phyloP scores from a whole-genome alignment of 2,113 vertebrate genomes.

The Bos indicus region DNA sequence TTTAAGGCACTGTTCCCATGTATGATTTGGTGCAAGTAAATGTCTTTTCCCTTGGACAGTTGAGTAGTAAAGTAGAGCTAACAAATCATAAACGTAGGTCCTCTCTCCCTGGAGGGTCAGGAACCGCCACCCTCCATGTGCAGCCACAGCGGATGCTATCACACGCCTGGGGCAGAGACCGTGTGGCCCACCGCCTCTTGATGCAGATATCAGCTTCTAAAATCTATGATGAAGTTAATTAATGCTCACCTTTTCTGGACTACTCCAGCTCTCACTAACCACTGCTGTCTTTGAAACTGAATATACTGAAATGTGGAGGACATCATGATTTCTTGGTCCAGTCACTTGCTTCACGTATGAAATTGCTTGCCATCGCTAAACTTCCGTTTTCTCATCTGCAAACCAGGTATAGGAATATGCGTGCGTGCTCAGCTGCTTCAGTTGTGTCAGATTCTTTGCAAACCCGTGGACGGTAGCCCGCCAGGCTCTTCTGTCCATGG shows the following conservation, averaged over 20 bases:
- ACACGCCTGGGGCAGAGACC: background rate
- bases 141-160: accelerated
- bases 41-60: slow-evolving; percentile 64
- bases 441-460: too few species aligned
- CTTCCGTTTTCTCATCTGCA: background rate
- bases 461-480: too few species aligned
- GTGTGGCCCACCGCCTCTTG: background rate
- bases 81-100: slow-evolving; percentile 57
- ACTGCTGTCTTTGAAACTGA: background rate
- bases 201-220: background rate
- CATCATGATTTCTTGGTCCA: background rate
- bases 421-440: too few species aligned
- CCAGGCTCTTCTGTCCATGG: too few species aligned
- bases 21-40: slow-evolving; percentile 15
- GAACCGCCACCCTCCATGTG: slow-evolving; percentile 24
- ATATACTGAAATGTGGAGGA: background rate
- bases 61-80: slow-evolving; percentile 53
- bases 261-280: background rate
- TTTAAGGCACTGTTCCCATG: background rate
- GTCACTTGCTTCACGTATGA: background rate
- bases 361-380: background rate
- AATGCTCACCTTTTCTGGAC: background rate
- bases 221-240: background rate
- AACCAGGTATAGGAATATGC: background rate
- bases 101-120: slow-evolving; percentile 55